Percentiles rank a stretch among this genome's conserved stretches.
phyloP scores from a whole-genome alignment of 2,888 invertebrate genomes.

The Dorcus hopei region DNA sequence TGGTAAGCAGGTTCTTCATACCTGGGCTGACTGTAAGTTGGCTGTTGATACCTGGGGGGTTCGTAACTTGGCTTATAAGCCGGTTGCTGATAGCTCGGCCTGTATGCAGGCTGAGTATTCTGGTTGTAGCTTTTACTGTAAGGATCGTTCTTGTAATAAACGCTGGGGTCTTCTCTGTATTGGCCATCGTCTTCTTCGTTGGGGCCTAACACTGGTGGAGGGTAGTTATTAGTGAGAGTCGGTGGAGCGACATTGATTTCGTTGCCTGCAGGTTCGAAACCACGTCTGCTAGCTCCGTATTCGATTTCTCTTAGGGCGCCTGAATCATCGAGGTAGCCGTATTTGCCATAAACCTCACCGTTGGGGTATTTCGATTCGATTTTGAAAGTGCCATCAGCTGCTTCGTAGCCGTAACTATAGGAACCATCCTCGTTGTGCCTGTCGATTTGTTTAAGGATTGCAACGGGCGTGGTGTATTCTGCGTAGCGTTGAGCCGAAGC shows the following conservation, averaged over 20 bases:
- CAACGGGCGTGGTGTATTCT: constrained; percentile 69
- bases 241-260: constrained; percentile 83
- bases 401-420: constrained; percentile 85
- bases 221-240: constrained; percentile 57
- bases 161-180: constrained; percentile 77
- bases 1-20: constrained; percentile 26
- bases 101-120: constrained; percentile 24
- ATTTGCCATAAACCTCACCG: constrained; percentile 84
- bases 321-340: constrained; percentile 80
- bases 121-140: constrained; percentile 26
- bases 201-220: constrained; percentile 45
- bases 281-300: constrained; percentile 78
- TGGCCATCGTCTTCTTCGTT: constrained; percentile 81
- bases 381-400: constrained; percentile 82
- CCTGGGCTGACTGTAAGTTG: constrained; percentile 16
- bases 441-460: constrained; percentile 80
- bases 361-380: constrained; percentile 82
- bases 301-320: constrained; percentile 77
- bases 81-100: constrained; percentile 13
- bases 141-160: constrained; percentile 71
- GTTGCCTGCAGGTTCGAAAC: constrained; percentile 76
- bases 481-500: constrained; percentile 33
- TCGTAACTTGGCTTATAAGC: constrained; percentile 30
- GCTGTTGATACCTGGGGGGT: constrained; percentile 30
- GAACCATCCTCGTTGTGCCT: constrained; percentile 84